Evolutionary conservation across 2,888 invertebrate genomes (phyloP), one percentile per base, ranked within the genome.

Genomic region (Lasioglossum figueresi): DNA sequence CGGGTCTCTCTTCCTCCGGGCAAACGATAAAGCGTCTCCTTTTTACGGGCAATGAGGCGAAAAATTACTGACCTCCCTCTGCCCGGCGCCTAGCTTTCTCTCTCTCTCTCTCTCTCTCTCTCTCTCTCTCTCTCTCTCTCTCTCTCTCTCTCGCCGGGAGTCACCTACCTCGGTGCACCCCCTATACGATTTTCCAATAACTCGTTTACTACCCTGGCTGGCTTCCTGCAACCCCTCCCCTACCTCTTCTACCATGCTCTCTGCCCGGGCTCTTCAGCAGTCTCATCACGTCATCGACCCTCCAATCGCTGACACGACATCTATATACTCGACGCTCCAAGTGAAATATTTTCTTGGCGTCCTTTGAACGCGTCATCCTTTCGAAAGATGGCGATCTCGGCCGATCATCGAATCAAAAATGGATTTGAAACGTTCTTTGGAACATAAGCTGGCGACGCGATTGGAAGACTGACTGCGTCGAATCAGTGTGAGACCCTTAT

Each of bases 1-100:
- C 73, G 76, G 63, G 63, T 80, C 45, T 72, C 66, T 70, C 76
- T 40, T 45, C 74, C 77, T 23, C 63, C 68, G 45, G 56, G 43
- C 76, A 82, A 79, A 85, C 91, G 84, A 88, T 88, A 89, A 90
- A 91, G 84, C 84, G 80, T 87, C 89, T 82, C 79, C 88, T 89
- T 89, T 91, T 86, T 89, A 83, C 83, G 84, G 72, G 81, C 91
- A 91, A 91, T 91, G 90, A 90, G 89, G 88, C 91, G 91, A 90
- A 90, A 91, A 91, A 91, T 91, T 86, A 88, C 90, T 84, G 90
- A 88, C 88, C 86, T 83, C 83, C 86, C 56, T 27, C 63, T 14
- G 37, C 59, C 19, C 75, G 52, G 63, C 70, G 48, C 48, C 63
- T 19, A 40, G 45, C 73, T 19, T 27, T 5, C 56, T 56, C 56